These are phyloP conservation scores for Thymelicus sylvestris DNA, from an alignment of 2,888 invertebrate genomes.

Conservation along the genomic window DNA sequence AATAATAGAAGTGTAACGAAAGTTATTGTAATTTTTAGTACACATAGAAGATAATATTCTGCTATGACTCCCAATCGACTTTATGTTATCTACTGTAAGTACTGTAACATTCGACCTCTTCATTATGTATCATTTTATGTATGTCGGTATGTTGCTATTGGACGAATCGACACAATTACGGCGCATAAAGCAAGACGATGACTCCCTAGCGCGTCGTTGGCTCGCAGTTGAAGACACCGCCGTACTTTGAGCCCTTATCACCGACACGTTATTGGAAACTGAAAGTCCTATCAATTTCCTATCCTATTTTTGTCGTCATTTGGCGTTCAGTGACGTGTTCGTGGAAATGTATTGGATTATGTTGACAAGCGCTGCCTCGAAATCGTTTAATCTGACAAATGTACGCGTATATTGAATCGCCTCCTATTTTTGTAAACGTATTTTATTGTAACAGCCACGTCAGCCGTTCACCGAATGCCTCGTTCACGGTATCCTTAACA, in stretches of 20 bases:
- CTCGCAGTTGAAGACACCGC: conserved; percentile 48
- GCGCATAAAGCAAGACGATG: conserved; percentile 58
- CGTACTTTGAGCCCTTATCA: conserved; percentile 62
- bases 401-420: conserved; percentile 33
- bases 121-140: neutral
- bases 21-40: no score
- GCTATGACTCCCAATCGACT: neutral
- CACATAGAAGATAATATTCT: neutral
- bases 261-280: conserved; percentile 63
- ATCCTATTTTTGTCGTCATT: conserved; percentile 56
- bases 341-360: conserved; percentile 34
- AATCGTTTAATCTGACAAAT: conserved; percentile 38
- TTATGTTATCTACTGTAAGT: neutral
- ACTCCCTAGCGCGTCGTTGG: conserved; percentile 58
- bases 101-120: neutral
- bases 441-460: conserved; percentile 26
- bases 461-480: conserved; percentile 27
- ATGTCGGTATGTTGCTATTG: conserved; percentile 26
- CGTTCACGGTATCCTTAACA: conserved; percentile 25
- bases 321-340: conserved; percentile 32
- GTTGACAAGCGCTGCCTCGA: conserved; percentile 28
- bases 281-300: conserved; percentile 67
- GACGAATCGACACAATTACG: conserved; percentile 56
- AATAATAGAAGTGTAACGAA: no score
- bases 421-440: conserved; percentile 33